Evolutionary conservation across 2,113 vertebrate genomes (phyloP), one percentile per base, ranked within the genome.

Genomic region (Vulpes ferrilata): DNA sequence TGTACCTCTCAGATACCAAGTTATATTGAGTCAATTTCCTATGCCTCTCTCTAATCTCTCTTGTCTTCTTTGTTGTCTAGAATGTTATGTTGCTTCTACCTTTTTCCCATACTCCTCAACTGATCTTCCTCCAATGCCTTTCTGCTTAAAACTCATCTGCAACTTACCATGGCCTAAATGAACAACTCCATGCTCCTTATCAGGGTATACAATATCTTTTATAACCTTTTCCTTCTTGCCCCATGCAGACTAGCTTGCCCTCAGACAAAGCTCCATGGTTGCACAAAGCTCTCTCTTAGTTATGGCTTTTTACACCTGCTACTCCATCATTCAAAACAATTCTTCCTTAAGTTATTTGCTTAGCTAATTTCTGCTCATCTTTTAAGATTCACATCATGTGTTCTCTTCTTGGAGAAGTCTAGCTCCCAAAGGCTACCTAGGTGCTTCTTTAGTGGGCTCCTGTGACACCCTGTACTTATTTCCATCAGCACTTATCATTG

Each of bases 281-380:
- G 22, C 30, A 83, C 27, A 38, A 87, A 48, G 4, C 27, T 83
- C 13, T 87, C 27, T 53, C 51, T 93, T 62, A 32, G 1, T 51
- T 80, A 81, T 65, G 22, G 59, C 32, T 13, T 7, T 94, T 90
- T 71, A 60, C 4, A 88, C 23, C 38, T 38, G 27, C 13, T 83
- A 38, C 43, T 62, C 87, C 69, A 57, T 82, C 74, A 69, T 30
- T 78, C 62, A 22, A 13, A 91, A 87, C 43, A 55, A n/a, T n/a
- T 86, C n/a, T 62, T 76, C 79, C 27, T 82, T 91, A 60, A 30
- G n/a, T 81, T 86, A 23, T 90, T 64, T 89, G 73, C 62, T 90
- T 91, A 57, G 43, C 5, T 55, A 88, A 88, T 60, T 78, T 22
- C 60, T 87, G 15, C 17, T 93, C 27, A 43, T 32, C 53, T 23